These are phyloP conservation scores for Ascidia mentula DNA, from an alignment of 23 tunicate species.

Conservation along the genomic window DNA sequence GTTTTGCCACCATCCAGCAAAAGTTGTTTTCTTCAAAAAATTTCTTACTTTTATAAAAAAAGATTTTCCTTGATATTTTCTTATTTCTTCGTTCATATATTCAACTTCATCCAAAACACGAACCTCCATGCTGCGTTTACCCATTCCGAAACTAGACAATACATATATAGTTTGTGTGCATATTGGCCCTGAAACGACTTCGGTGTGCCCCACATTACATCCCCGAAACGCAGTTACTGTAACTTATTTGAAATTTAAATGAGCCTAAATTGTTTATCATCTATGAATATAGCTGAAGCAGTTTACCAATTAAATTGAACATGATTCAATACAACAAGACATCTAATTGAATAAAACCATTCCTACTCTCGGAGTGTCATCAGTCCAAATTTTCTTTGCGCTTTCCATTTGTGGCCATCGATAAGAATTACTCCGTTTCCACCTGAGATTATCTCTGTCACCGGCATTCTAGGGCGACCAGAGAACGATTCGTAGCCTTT, in stretches of 20 bases:
- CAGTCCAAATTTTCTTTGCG: neutral
- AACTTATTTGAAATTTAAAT: too few relatives aligned
- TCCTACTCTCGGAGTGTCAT: neutral
- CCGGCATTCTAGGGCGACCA: neutral
- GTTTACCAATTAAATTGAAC: neutral
- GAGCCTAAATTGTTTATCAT: too few relatives aligned
- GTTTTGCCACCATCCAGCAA: too few relatives aligned
- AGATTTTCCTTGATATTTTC: slow-evolving; percentile 14
- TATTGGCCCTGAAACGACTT: too few relatives aligned
- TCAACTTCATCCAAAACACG: slow-evolving; percentile 16
- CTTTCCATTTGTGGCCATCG: neutral
- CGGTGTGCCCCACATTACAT: too few relatives aligned
- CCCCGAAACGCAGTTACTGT: too few relatives aligned
- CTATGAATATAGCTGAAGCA: too few relatives aligned
- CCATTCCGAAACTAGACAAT: slow-evolving; percentile 40
- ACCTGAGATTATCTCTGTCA: neutral
- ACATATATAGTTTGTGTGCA: too few relatives aligned
- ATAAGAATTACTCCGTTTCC: neutral
- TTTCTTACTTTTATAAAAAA: slow-evolving; percentile 14
- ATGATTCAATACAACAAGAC: neutral
- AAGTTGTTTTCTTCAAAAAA: too few relatives aligned
- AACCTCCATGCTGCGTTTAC: slow-evolving; percentile 29
- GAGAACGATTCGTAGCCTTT: neutral
- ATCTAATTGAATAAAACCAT: too few relatives aligned
- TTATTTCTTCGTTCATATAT: slow-evolving; percentile 12